phyloP scores from a whole-genome alignment of 1,140 invertebrate genomes.

The Cardiocondyla obscurior region DNA sequence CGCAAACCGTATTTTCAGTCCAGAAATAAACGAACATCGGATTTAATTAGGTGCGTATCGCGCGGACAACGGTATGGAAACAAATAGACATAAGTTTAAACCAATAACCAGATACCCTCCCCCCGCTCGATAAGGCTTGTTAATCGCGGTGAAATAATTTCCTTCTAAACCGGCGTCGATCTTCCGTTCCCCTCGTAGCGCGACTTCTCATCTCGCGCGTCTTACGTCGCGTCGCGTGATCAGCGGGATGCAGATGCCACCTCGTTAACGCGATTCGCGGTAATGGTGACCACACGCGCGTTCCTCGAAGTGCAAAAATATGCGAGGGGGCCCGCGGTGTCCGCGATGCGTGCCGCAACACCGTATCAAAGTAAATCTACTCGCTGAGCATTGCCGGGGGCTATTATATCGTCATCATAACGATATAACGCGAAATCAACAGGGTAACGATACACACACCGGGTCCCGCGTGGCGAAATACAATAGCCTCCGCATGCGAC shows the following conservation, averaged over 20 bases:
- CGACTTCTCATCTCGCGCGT: neutral
- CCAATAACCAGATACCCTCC: neutral
- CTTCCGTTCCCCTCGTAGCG: neutral
- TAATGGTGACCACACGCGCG: neutral
- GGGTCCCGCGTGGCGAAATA: conserved; percentile 79
- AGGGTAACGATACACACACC: conserved; percentile 79
- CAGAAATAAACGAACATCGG: neutral
- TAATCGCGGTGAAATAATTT: neutral
- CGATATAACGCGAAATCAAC: conserved; percentile 83
- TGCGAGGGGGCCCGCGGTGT: neutral
- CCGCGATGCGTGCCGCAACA: conserved; percentile 24
- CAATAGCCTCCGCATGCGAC: conserved; percentile 73
- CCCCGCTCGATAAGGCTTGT: neutral
- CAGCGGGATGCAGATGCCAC: neutral
- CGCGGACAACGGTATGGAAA: neutral
- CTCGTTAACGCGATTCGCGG: neutral
- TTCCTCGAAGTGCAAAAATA: conserved; percentile 24
- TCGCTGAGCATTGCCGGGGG: conserved; percentile 71
- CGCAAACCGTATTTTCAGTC: neutral
- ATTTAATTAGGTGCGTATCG: neutral
- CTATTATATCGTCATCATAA: conserved; percentile 84
- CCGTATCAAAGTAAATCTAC: conserved; percentile 78
- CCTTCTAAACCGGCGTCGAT: neutral
- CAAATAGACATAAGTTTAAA: neutral
- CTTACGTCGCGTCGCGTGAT: neutral